Evolutionary conservation across 2,113 vertebrate genomes (phyloP), one percentile per base, ranked within the genome.

Genomic region (Cettia cetti): DNA sequence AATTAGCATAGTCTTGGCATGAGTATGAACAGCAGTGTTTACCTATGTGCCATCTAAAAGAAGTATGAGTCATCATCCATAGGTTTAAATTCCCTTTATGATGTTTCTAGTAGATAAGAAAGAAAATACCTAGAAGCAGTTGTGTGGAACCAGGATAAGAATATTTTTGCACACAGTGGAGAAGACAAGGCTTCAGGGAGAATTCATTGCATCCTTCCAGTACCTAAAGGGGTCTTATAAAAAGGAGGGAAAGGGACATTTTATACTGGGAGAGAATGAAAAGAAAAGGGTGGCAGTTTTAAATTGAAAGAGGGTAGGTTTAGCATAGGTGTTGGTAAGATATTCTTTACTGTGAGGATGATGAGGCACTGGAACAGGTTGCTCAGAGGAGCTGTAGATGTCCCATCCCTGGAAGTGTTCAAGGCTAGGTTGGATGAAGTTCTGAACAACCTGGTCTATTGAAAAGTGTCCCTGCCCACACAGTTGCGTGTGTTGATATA

Each of bases 391-490:
- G 18, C 1, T 57, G 27, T 19, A 18, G 33, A 33, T 44, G 8
- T 3, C 12, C 28, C 27, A 20, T 11, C 12, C 23, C 22, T 66
- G 33, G 14, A 52, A 50, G 8, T 66, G 22, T 24, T 52, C 52
- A 37, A 37, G 52, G 44, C 13, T 18, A 59, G 33, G 10, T 6
- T 52, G 15, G 27, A 39, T 37, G 60, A 15, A 74, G 33, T 19
- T 81, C 68, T 66, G 26, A 44, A 19, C 10, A 39, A 17, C 7
- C 15, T 16, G 15, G 19, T 72, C 10, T 44, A 42, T 7, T 27
- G 11, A 30, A 42, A 50, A 2, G 1, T 35, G 35, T 64, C 26
- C 26, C 26, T 23, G 26, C 2, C 21, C 5, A 3, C n/a, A n/a
- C n/a, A n/a, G n/a, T n/a, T n/a, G n/a, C n/a, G 8, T 12, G 11